Evolutionary conservation across 2,113 vertebrate species (phyloP).

Genomic region (Australoheros scitulus): DNA sequence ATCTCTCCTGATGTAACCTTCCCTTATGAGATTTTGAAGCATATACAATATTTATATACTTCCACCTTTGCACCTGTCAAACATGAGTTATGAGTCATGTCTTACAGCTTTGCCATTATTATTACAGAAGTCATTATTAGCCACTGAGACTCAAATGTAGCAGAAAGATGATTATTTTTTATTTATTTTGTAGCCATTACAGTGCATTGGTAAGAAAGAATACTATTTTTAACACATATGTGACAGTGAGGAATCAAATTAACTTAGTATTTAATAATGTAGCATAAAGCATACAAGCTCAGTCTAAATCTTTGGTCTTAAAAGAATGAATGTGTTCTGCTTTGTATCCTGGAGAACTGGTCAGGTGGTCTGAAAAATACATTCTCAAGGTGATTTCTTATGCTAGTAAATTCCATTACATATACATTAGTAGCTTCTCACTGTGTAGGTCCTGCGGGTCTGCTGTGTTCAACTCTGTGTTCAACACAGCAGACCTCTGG

Average conservation of each 20-base stretch:
- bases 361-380: not conserved
- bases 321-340: not conserved
- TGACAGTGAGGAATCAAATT: not conserved
- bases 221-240: not conserved
- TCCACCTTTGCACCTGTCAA: too few relatives aligned
- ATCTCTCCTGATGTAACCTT: too few relatives aligned
- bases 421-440: constrained; percentile 10
- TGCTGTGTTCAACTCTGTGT: constrained; percentile 12
- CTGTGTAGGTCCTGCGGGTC: constrained; percentile 23
- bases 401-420: constrained; percentile 32
- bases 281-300: too few relatives aligned
- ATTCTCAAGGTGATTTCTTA: constrained; percentile 25
- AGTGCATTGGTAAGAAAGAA: not conserved
- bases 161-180: too few relatives aligned
- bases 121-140: too few relatives aligned
- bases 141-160: too few relatives aligned
- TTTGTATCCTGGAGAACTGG: not conserved
- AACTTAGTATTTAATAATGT: not conserved
- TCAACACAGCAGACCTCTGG: not conserved
- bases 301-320: too few relatives aligned
- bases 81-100: too few relatives aligned
- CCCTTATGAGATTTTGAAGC: too few relatives aligned
- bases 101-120: too few relatives aligned
- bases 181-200: not conserved
- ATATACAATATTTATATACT: too few relatives aligned